These are phyloP conservation scores for Hemichromis elongatus DNA, from an alignment of 2,113 vertebrate genomes.

Conservation along the genomic window DNA sequence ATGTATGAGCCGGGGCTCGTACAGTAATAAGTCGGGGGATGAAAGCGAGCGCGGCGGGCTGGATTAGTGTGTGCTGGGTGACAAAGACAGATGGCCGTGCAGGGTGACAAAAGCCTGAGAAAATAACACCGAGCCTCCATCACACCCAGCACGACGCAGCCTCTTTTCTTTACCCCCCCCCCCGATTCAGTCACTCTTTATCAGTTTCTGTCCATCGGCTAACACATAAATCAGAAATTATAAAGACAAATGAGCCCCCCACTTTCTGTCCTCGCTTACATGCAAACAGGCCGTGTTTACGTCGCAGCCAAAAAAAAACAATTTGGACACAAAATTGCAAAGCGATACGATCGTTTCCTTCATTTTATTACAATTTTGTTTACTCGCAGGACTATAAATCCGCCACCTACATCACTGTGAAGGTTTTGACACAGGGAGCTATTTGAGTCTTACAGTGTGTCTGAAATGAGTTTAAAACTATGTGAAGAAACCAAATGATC, in stretches of 20 bases:
- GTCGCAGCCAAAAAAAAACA: background rate
- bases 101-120: constrained; percentile 13
- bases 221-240: background rate
- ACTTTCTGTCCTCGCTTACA: accelerated
- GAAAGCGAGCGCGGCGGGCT: constrained; percentile 19
- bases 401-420: background rate
- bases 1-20: constrained; percentile 25
- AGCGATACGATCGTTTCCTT: background rate
- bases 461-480: background rate
- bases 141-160: background rate
- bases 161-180: background rate
- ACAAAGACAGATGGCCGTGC: constrained; percentile 39
- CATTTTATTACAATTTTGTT: background rate
- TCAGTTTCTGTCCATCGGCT: background rate
- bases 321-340: background rate
- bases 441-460: accelerated
- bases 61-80: constrained; percentile 14
- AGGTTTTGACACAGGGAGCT: background rate
- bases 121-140: background rate
- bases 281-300: background rate
- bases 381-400: background rate
- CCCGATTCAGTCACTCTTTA: background rate
- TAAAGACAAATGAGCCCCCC: background rate
- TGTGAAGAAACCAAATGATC: background rate
- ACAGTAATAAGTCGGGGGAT: constrained; percentile 14